phyloP scores from a whole-genome alignment of 2,113 vertebrate genomes.

The Catharus bicknelli region DNA sequence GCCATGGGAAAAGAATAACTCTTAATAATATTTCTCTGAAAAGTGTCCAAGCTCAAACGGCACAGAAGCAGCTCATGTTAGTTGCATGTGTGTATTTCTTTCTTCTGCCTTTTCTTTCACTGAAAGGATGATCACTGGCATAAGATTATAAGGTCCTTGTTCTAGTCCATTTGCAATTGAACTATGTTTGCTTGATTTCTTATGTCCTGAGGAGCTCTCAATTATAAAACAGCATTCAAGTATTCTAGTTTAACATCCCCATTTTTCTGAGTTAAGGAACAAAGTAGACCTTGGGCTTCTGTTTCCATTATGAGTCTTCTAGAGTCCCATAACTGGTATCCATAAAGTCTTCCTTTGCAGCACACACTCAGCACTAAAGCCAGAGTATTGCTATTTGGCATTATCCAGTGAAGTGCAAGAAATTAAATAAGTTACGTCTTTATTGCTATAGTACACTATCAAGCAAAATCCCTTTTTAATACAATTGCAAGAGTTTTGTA shows the following conservation, averaged over 20 bases:
- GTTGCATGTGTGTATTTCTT: slow-evolving; percentile 49
- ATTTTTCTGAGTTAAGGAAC: slow-evolving; percentile 62
- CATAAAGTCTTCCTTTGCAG: slow-evolving; percentile 52
- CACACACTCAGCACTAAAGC: slow-evolving; percentile 74
- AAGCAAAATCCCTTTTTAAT: slow-evolving; percentile 67
- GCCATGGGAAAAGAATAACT: slow-evolving; percentile 72
- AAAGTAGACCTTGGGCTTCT: slow-evolving; percentile 53
- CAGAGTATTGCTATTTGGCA: slow-evolving; percentile 80
- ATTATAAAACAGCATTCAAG: slow-evolving; percentile 77
- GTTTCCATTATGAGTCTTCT: slow-evolving; percentile 43
- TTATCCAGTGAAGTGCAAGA: slow-evolving; percentile 81
- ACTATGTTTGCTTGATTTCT: slow-evolving; percentile 44
- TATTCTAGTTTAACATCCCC: slow-evolving; percentile 73
- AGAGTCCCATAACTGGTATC: slow-evolving; percentile 40
- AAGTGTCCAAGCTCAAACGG: slow-evolving; percentile 65
- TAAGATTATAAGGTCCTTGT: slow-evolving; percentile 44
- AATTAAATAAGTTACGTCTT: slow-evolving; percentile 78
- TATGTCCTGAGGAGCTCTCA: slow-evolving; percentile 72
- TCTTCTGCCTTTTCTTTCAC: slow-evolving; percentile 45
- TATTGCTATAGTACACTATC: slow-evolving; percentile 75
- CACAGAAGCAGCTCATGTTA: slow-evolving; percentile 50
- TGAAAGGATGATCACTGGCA: slow-evolving; percentile 11
- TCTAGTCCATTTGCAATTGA: slow-evolving; percentile 57
- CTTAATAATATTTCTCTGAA: slow-evolving; percentile 72
- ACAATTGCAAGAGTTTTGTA: slow-evolving; percentile 25